Evolutionary conservation across 2,797 vertebrate genomes (phyloP).

Genomic region (Ceryle rudis): DNA sequence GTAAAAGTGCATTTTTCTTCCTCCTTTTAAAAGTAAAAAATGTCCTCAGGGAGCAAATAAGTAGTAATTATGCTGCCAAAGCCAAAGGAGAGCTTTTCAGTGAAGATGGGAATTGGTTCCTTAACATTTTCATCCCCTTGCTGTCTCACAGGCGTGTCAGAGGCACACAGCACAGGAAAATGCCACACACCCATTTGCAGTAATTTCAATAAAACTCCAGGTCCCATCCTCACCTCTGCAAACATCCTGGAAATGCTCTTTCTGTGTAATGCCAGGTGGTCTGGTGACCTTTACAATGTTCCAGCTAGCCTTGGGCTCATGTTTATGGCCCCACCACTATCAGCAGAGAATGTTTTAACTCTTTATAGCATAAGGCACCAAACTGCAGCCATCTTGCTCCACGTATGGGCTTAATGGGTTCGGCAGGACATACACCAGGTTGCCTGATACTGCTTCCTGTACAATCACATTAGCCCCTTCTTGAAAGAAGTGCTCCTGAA

Average conservation of each 20-base stretch:
- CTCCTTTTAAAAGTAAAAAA: constrained; percentile 4
- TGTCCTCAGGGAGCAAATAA: not conserved
- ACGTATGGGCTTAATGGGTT: not conserved
- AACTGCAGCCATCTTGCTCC: not conserved
- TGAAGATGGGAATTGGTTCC: not conserved
- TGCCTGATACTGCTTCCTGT: not conserved
- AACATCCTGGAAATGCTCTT: not conserved
- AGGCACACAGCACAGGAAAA: not conserved
- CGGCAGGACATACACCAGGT: not conserved
- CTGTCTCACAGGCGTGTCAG: not conserved
- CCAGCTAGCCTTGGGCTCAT: not conserved
- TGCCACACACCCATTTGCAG: not conserved
- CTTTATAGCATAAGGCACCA: not conserved
- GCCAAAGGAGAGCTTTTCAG: not conserved
- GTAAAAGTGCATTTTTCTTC: not conserved
- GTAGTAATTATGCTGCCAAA: not conserved
- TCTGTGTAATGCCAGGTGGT: not conserved
- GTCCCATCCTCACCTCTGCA: not conserved
- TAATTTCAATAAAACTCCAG: not conserved
- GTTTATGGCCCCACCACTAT: not conserved
- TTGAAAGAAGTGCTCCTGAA: not conserved
- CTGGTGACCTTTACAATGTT: not conserved
- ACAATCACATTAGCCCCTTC: not conserved
- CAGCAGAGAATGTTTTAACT: not conserved
- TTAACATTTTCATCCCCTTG: not conserved